phyloP scores from a whole-genome alignment of 2,113 vertebrate species.

The Grantiella picta region DNA sequence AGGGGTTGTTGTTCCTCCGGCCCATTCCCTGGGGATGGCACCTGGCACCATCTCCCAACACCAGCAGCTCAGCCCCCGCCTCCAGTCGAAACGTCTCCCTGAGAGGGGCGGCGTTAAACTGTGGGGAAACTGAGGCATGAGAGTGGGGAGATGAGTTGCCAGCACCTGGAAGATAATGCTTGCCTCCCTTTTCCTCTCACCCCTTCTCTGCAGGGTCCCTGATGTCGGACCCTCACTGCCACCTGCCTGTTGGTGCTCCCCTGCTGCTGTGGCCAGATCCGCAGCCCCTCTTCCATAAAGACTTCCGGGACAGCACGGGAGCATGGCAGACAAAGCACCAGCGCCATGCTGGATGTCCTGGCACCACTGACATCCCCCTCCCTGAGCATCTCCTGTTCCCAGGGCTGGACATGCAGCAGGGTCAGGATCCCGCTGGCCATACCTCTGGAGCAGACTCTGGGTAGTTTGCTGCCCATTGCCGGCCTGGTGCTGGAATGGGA shows the following conservation, averaged over 20 bases:
- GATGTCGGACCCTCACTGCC: accelerated
- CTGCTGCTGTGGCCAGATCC: background rate
- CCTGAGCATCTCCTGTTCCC: background rate
- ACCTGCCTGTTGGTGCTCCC: background rate
- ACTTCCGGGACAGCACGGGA: background rate
- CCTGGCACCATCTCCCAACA: background rate
- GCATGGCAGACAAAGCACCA: accelerated
- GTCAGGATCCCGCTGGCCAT: background rate
- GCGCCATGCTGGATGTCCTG: accelerated
- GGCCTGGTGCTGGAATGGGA: too few species aligned
- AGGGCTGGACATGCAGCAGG: background rate
- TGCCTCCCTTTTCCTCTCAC: background rate
- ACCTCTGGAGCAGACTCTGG: background rate
- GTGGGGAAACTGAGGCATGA: background rate
- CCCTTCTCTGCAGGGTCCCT: background rate
- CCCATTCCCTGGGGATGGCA: background rate
- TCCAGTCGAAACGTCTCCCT: background rate
- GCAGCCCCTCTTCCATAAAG: background rate
- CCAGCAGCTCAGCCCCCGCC: accelerated
- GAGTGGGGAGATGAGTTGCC: background rate
- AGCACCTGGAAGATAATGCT: background rate
- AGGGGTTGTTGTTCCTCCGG: background rate
- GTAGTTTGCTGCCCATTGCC: background rate
- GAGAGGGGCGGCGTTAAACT: background rate
- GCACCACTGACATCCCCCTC: background rate